phyloP scores from a whole-genome alignment of 1,140 invertebrate genomes.

The Zaprionus capensis region DNA sequence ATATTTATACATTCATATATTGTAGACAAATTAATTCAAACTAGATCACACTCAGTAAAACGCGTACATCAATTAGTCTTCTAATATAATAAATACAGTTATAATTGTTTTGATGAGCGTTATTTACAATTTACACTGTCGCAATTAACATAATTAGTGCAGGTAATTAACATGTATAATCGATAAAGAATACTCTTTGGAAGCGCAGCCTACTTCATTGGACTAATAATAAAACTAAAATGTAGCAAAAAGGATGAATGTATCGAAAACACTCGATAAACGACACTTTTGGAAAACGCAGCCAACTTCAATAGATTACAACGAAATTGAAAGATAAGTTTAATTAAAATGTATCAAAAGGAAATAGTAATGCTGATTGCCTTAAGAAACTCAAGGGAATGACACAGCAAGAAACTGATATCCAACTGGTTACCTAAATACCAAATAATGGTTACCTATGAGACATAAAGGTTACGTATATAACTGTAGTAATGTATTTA shows the following conservation, averaged over 20 bases:
- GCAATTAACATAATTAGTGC: no score
- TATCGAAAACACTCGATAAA: background rate
- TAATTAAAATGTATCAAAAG: background rate
- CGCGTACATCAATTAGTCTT: background rate
- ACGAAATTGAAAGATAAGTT: background rate
- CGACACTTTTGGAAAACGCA: background rate
- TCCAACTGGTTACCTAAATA: no score
- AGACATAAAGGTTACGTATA: background rate
- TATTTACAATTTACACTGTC: no score
- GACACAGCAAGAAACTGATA: background rate
- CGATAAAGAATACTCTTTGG: background rate
- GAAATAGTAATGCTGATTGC: no score
- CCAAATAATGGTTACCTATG: background rate
- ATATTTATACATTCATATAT: background rate
- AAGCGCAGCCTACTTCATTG: background rate
- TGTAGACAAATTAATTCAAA: background rate
- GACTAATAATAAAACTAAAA: no score
- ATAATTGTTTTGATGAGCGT: no score
- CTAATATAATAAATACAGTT: background rate
- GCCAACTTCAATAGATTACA: background rate
- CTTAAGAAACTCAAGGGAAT: background rate
- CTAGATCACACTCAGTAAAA: background rate
- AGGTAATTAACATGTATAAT: background rate
- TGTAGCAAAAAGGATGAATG: no score
- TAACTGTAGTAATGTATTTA: background rate